Conservation (phyloP, 2,113 vertebrate species). For the Turdus rufiventris region DNA sequence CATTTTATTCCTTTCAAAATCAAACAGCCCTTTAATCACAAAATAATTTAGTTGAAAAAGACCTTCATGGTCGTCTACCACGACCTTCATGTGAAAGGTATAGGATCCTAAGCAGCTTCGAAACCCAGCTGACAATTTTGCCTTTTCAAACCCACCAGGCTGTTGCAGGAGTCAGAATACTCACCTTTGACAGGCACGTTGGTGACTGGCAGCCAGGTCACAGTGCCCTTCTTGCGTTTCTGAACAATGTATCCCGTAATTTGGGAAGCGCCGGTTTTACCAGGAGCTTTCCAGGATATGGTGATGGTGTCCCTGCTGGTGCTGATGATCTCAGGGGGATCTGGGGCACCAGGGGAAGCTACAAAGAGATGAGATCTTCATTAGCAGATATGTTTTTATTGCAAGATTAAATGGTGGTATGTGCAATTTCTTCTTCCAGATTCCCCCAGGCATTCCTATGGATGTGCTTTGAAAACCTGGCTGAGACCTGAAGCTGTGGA, state of each 20-base stretch:
- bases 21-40: not conserved
- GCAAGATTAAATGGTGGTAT: not conserved
- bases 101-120: not conserved
- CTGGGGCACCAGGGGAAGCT: conserved; percentile 83
- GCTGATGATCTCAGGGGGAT: conserved; percentile 77
- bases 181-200: conserved; percentile 75
- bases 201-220: conserved; percentile 78
- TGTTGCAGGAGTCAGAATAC: not conserved
- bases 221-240: conserved; percentile 86
- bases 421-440: not conserved
- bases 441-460: not conserved
- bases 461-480: not conserved
- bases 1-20: not conserved
- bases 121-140: not conserved
- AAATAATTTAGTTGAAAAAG: not conserved
- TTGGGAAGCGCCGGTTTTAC: conserved; percentile 72
- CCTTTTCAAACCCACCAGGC: not conserved
- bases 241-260: conserved; percentile 85
- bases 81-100: not conserved
- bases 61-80: not conserved
- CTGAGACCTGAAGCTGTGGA: not conserved
- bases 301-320: conserved; percentile 77
- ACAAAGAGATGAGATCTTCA: not conserved
- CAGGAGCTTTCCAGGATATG: conserved; percentile 79
- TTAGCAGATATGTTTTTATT: not conserved